These are phyloP conservation scores for Latrodectus geometricus DNA, from an alignment of 1,140 invertebrate genomes.

Conservation along the genomic window DNA sequence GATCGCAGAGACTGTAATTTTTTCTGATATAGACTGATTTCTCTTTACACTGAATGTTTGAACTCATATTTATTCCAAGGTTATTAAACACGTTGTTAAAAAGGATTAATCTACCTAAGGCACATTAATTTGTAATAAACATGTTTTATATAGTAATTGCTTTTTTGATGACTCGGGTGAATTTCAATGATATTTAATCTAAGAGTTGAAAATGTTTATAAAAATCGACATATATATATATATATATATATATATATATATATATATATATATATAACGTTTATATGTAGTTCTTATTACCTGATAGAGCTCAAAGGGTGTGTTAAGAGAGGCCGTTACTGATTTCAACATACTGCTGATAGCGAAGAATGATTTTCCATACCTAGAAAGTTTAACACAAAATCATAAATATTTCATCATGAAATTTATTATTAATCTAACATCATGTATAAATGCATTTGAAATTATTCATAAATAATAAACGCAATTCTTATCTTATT, in stretches of 20 bases:
- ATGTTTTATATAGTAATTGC: neutral
- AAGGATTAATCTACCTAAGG: neutral
- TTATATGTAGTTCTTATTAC: slow-evolving; percentile 70
- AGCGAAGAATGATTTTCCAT: slow-evolving; percentile 77
- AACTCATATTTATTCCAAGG: no score
- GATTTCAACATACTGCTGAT: slow-evolving; percentile 81
- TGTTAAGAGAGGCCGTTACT: slow-evolving; percentile 78
- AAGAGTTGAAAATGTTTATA: neutral
- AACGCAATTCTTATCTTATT: no score
- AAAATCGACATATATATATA: neutral
- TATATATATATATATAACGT: neutral
- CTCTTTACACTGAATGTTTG: no score
- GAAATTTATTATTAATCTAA: no score
- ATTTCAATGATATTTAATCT: neutral
- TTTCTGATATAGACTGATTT: no score
- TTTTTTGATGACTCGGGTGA: neutral
- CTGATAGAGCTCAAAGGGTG: slow-evolving; percentile 80
- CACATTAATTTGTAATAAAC: neutral
- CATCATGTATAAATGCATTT: no score
- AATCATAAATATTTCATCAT: no score
- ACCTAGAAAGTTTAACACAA: slow-evolving; percentile 71
- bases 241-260: neutral
- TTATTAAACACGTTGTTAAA: no score
- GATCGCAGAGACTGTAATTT: no score
- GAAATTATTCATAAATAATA: no score